Conservation (phyloP, 1,140 invertebrate species). For the Heterodera schachtii region DNA sequence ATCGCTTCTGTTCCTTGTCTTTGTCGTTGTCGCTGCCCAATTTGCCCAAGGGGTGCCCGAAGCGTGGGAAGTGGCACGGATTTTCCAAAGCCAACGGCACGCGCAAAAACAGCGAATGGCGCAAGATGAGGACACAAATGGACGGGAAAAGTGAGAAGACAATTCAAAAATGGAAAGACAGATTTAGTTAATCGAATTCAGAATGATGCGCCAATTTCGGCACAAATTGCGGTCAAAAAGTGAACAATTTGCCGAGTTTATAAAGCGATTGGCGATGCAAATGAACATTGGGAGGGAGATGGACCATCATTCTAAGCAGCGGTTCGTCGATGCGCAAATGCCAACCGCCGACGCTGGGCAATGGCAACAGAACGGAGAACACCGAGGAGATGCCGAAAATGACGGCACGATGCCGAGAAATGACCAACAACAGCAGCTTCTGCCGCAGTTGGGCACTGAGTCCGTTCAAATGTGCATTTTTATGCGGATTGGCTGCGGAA, state of each 20-base stretch:
- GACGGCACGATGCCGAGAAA: not conserved
- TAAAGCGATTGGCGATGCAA: not conserved
- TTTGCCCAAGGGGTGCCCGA: not conserved
- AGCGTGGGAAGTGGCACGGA: no score
- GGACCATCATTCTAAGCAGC: no score
- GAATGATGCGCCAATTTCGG: not conserved
- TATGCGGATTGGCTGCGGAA: conserved; percentile 13
- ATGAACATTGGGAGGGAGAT: not conserved
- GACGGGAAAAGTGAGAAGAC: not conserved
- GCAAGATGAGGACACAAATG: not conserved
- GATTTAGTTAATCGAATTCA: not conserved
- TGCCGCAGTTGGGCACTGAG: not conserved
- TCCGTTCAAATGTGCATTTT: conserved; percentile 25
- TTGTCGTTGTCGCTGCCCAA: not conserved
- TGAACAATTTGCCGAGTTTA: not conserved
- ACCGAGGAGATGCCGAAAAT: not conserved
- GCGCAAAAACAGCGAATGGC: no score
- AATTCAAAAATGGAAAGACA: not conserved
- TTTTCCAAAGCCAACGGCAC: no score
- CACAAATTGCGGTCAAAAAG: not conserved
- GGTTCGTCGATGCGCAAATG: no score
- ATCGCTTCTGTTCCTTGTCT: not conserved
- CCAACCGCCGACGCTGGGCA: not conserved
- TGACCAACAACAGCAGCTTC: not conserved
- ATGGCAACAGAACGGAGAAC: not conserved